Conservation (phyloP, 2,113 vertebrate species). For the Emydura subglobosa region DNA sequence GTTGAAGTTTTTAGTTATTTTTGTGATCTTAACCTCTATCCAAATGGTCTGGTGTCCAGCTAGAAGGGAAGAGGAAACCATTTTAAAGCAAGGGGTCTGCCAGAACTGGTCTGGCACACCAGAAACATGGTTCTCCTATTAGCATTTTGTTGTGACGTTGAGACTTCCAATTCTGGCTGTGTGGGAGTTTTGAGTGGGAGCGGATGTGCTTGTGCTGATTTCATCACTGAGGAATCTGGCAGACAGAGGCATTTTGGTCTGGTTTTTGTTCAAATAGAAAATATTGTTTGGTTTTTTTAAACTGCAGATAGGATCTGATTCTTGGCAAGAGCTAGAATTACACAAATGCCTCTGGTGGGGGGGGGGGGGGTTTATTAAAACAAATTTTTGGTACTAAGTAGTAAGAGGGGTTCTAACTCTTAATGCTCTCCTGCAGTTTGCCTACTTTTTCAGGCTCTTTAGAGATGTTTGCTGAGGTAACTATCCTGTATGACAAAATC, state of each 20-base stretch:
- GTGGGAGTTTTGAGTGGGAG: rapidly evolving
- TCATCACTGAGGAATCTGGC: rapidly evolving
- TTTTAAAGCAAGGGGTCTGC: not conserved
- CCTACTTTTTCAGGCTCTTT: not conserved
- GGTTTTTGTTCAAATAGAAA: not conserved
- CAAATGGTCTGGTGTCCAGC: not conserved
- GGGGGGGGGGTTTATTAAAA: not conserved
- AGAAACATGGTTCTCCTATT: not conserved
- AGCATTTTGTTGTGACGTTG: not conserved
- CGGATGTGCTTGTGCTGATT: not conserved
- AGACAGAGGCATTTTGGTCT: not conserved
- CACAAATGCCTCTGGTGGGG: not conserved
- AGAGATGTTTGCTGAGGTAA: not conserved
- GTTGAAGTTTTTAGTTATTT: not conserved
- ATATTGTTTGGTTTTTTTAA: not conserved
- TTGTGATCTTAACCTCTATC: not conserved
- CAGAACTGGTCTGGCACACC: not conserved
- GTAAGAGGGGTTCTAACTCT: not conserved
- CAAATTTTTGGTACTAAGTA: too few species aligned
- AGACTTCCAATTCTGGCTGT: not conserved
- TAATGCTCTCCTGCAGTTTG: not conserved
- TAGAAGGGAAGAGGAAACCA: not conserved
- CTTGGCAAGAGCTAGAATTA: not conserved
- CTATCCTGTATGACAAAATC: not conserved
- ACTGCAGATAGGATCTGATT: not conserved